phyloP scores from a whole-genome alignment of 2,888 invertebrate genomes.

The Labia minor region DNA sequence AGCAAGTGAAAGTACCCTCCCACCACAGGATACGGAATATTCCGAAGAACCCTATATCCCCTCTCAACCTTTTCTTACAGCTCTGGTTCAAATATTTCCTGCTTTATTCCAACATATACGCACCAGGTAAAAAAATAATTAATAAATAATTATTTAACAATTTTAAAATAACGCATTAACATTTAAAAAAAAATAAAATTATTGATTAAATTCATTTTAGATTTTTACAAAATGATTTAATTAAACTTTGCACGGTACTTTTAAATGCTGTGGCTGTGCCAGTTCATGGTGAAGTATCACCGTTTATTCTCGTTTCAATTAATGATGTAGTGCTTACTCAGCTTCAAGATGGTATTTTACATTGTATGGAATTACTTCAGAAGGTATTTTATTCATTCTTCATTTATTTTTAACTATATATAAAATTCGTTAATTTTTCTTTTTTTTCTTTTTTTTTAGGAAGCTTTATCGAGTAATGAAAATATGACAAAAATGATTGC shows the following conservation, averaged over 20 bases:
- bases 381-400: constrained; percentile 54
- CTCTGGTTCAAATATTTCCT: constrained; percentile 90
- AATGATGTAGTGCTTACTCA: constrained; percentile 71
- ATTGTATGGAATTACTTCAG: constrained; percentile 77
- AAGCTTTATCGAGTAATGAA: constrained; percentile 47
- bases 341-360: constrained; percentile 72
- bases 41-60: constrained; percentile 58
- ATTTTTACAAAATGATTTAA: constrained; percentile 61
- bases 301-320: constrained; percentile 67
- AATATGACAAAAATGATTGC: constrained; percentile 53
- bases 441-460: constrained; percentile 33
- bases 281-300: constrained; percentile 65
- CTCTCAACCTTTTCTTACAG: constrained; percentile 85
- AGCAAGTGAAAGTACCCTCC: constrained; percentile 64
- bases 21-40: constrained; percentile 36
- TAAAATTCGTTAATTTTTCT: too few relatives aligned
- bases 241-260: constrained; percentile 64
- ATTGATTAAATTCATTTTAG: constrained; percentile 27
- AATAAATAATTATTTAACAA: background rate
- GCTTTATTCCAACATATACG: constrained; percentile 84
- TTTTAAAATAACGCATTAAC: background rate
- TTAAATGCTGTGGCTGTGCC: constrained; percentile 70
- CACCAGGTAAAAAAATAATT: constrained; percentile 47
- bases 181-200: constrained; percentile 28
- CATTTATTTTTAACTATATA: too few relatives aligned